Evolutionary conservation across 2,888 invertebrate species (phyloP), one percentile per base, ranked within the genome.

Genomic region (Cephus nigrinus): DNA sequence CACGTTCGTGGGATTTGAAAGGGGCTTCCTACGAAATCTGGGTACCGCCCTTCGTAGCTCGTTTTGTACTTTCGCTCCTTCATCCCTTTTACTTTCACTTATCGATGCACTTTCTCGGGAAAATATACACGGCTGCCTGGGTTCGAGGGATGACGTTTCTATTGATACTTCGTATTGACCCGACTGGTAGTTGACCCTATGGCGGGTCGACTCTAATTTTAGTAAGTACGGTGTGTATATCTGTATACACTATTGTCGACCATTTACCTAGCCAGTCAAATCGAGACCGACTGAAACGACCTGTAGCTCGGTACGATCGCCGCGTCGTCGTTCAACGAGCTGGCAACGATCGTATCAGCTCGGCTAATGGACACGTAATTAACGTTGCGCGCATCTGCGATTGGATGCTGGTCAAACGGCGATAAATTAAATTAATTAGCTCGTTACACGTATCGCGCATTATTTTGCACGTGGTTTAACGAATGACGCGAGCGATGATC

Each of bases 371-470:
- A 87, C 86, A 71, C 33, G 32, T 71, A 88, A 89, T 89, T 88
- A 89, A 89, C 88, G 87, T 85, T 84, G 85, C 85, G 85, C 83
- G 84, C 88, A 88, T 88, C 88, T 88, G 80, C 87, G 86, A 88
- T 87, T 86, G 86, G 86, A 89, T 86, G 87, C 84, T 84, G 87
- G 31, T 85, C 84, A 87, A 88, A 85, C 85, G 87, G 84, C 86
- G 87, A 89, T 89, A 88, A 89, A 89, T 89, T 87, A 87, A 89
- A 87, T 89, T 88, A 87, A 89, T 89, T 89, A 89, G 87, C 88
- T 88, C 86, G 86, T 87, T 88, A 87, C 86, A 85, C 84, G 85
- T 85, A 84, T 36, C 71, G 55, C 69, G 72, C n/a, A 73, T 75
- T 74, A 74, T 32, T 71, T 71, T 74, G 74, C 74, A 33, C 74